These are phyloP conservation scores for Elmis aenea DNA, from an alignment of 2,888 invertebrate species.

Conservation along the genomic window DNA sequence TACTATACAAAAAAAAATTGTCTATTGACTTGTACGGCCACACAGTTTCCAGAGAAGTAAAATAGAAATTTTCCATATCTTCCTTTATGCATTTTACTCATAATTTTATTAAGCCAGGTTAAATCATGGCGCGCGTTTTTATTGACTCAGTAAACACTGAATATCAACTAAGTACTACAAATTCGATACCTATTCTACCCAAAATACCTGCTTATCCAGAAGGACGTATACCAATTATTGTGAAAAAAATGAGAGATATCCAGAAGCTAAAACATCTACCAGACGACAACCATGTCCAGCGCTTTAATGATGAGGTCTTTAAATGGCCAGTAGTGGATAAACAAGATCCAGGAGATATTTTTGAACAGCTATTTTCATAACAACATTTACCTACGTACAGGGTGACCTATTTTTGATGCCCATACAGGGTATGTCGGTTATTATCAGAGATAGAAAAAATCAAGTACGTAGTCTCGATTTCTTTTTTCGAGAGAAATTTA, in stretches of 20 bases:
- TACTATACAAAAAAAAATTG: conserved; percentile 17
- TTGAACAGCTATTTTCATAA: too few species aligned
- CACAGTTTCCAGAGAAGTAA: conserved; percentile 8
- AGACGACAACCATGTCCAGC: conserved; percentile 1
- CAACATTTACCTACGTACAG: too few species aligned
- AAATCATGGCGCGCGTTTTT: conserved; percentile 3
- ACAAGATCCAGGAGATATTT: too few species aligned
- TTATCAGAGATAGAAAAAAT: too few species aligned
- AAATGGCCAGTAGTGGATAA: conserved; percentile 3
- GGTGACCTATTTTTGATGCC: too few species aligned
- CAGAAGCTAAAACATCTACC: conserved; percentile 9
- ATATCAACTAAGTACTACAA: conserved; percentile 3
- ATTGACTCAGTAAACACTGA: conserved; percentile 8
- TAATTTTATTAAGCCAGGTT: conserved; percentile 1
- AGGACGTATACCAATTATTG: conserved; percentile 8
- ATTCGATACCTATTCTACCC: conserved; percentile 1
- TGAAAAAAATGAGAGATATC: conserved; percentile 8
- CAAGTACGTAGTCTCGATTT: too few species aligned
- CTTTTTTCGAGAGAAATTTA: too few species aligned
- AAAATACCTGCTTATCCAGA: conserved; percentile 2
- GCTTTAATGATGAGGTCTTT: conserved; percentile 6
- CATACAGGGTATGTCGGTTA: too few species aligned
- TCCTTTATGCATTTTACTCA: conserved; percentile 13
- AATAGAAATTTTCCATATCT: conserved; percentile 11
- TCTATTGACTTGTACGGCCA: conserved; percentile 8